phyloP scores from a whole-genome alignment of 2,113 vertebrate species.

The Sorex fumeus region DNA sequence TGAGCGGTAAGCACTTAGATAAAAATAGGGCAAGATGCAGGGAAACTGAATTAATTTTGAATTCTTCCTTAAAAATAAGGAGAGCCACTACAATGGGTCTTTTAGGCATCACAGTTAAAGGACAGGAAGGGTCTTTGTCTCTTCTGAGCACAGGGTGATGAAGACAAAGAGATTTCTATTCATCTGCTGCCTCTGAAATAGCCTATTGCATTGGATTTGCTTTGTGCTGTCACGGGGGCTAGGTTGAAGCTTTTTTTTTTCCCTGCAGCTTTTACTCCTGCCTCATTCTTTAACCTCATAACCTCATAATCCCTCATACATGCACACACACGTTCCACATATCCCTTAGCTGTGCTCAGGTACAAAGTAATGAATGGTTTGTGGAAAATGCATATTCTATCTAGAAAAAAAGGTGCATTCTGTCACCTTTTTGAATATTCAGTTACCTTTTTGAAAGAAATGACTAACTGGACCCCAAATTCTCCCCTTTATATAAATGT shows the following conservation, averaged over 20 bases:
- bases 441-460: conserved; percentile 41
- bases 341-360: not conserved
- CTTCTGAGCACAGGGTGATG: conserved; percentile 54
- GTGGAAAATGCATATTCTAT: not conserved
- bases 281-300: conserved; percentile 56
- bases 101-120: conserved; percentile 67
- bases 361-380: conserved; percentile 3
- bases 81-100: conserved; percentile 57
- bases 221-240: not conserved
- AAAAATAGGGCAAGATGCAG: conserved; percentile 75
- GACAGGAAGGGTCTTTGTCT: conserved; percentile 41
- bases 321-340: not conserved
- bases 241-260: not conserved
- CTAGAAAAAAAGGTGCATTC: not conserved
- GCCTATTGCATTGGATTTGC: conserved; percentile 36
- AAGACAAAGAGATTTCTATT: conserved; percentile 64
- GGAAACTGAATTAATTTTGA: conserved; percentile 83
- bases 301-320: not conserved
- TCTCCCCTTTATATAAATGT: no score
- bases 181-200: not conserved
- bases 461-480: not conserved
- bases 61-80: conserved; percentile 68
- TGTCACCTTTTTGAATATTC: not conserved
- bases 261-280: conserved; percentile 51
- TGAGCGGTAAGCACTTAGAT: conserved; percentile 30